Percentiles rank a stretch among this genome's conserved stretches.
These are phyloP conservation scores for Lithophane ornitopus DNA, from an alignment of 2,888 invertebrate genomes.

Conservation along the genomic window DNA sequence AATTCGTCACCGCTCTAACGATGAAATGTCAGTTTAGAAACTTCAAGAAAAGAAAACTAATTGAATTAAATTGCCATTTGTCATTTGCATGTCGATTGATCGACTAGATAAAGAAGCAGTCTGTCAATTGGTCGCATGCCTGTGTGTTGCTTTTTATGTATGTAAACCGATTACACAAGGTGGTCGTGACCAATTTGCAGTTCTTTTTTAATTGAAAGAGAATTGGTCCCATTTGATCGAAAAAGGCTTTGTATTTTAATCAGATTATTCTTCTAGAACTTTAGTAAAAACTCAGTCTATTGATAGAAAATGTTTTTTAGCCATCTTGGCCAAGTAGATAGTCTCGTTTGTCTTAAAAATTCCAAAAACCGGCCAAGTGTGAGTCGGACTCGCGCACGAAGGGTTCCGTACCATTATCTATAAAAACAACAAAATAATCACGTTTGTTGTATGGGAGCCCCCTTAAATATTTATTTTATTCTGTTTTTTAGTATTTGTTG, in stretches of 20 bases:
- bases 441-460: no score
- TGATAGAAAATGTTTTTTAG: background rate
- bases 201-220: conserved; percentile 46
- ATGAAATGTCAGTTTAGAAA: conserved; percentile 58
- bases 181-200: conserved; percentile 46
- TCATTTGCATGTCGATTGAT: conserved; percentile 53
- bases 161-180: conserved; percentile 40
- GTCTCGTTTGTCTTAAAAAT: conserved; percentile 6
- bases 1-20: conserved; percentile 51
- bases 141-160: conserved; percentile 41
- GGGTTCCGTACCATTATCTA: no score
- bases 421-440: no score
- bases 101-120: conserved; percentile 17
- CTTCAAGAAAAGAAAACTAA: conserved; percentile 44
- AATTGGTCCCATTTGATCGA: conserved; percentile 31
- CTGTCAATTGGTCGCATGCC: conserved; percentile 36
- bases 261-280: conserved; percentile 7
- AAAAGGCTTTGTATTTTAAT: conserved; percentile 37
- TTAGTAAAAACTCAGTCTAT: conserved; percentile 3
- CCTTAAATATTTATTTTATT: no score
- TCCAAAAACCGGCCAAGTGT: no score
- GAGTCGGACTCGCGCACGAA: no score
- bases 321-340: background rate
- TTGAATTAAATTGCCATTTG: conserved; percentile 53
- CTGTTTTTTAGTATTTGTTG: no score